These are phyloP conservation scores for Cyphomyrus discorhynchus DNA, from an alignment of 2,113 vertebrate genomes.

Conservation along the genomic window DNA sequence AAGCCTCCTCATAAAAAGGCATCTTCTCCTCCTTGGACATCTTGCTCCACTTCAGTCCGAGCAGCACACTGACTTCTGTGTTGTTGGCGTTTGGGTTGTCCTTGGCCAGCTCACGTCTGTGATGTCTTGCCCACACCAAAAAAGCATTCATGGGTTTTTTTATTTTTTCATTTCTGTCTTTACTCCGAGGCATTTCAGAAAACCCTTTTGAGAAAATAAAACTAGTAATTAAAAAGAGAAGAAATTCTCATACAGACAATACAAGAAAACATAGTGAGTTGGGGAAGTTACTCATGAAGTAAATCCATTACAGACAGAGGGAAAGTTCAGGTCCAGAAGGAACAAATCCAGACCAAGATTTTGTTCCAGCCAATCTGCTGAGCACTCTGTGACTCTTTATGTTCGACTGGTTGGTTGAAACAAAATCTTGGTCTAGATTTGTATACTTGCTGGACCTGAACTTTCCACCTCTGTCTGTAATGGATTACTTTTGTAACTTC, in stretches of 20 bases:
- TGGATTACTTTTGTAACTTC: background rate
- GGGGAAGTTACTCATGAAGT: background rate
- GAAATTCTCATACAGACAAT: background rate
- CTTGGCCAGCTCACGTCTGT: conserved; percentile 60
- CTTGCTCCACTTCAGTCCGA: conserved; percentile 73
- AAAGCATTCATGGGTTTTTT: conserved; percentile 82
- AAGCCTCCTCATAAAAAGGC: conserved; percentile 71
- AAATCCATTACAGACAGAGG: background rate
- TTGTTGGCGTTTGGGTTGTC: conserved; percentile 56
- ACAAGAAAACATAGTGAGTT: background rate
- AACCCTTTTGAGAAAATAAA: conserved; percentile 53
- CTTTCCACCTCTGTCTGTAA: background rate
- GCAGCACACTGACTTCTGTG: conserved; percentile 62
- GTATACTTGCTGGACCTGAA: background rate
- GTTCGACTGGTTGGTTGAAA: background rate
- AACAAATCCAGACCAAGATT: background rate
- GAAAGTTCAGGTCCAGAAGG: background rate
- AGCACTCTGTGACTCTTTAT: background rate
- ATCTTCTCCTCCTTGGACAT: conserved; percentile 75
- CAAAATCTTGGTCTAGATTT: background rate
- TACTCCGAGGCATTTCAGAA: conserved; percentile 56
- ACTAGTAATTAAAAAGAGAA: background rate
- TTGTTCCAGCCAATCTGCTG: background rate
- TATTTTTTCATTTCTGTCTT: conserved; percentile 60
- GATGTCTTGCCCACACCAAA: conserved; percentile 74